phyloP scores from a whole-genome alignment of 2,888 invertebrate species.

The Lampropteryx suffumata region DNA sequence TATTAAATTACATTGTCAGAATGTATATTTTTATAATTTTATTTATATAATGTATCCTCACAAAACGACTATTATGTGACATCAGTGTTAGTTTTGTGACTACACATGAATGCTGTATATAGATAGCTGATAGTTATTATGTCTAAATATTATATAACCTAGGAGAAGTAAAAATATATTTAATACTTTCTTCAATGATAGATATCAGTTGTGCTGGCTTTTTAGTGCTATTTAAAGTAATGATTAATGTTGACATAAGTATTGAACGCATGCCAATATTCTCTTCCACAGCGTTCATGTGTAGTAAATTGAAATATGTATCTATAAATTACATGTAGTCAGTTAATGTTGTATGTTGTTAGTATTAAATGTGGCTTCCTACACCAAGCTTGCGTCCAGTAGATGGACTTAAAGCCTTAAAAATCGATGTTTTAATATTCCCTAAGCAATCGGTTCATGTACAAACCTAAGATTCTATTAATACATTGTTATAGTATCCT shows the following conservation, averaged over 20 bases:
- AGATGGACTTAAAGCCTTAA: constrained; percentile 18
- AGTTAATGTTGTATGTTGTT: constrained; percentile 53
- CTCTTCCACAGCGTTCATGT: constrained; percentile 44
- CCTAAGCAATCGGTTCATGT: constrained; percentile 10
- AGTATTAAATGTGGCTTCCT: constrained; percentile 51
- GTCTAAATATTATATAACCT: neutral
- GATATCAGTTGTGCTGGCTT: constrained; percentile 17
- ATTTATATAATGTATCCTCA: constrained; percentile 69
- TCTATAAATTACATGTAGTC: constrained; percentile 40
- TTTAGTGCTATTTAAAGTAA: constrained; percentile 25
- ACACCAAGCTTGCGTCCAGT: constrained; percentile 68
- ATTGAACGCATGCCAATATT: constrained; percentile 31
- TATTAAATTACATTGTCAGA: constrained; percentile 70
- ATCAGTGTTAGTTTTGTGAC: constrained; percentile 4
- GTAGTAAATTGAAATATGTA: constrained; percentile 35
- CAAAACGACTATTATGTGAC: constrained; percentile 51
- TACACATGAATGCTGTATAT: constrained; percentile 26
- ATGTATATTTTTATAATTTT: constrained; percentile 79
- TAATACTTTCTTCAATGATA: neutral
- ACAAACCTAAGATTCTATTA: too few species aligned
- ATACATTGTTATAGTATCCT: too few species aligned
- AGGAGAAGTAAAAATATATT: neutral
- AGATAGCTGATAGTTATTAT: neutral
- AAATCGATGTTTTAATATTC: neutral
- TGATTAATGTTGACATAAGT: constrained; percentile 19